A percentile compares a stretch with the other conserved stretches of the same genome.
Conservation (phyloP, 2,113 vertebrate genomes). For the Myrmecophaga tridactyla region DNA sequence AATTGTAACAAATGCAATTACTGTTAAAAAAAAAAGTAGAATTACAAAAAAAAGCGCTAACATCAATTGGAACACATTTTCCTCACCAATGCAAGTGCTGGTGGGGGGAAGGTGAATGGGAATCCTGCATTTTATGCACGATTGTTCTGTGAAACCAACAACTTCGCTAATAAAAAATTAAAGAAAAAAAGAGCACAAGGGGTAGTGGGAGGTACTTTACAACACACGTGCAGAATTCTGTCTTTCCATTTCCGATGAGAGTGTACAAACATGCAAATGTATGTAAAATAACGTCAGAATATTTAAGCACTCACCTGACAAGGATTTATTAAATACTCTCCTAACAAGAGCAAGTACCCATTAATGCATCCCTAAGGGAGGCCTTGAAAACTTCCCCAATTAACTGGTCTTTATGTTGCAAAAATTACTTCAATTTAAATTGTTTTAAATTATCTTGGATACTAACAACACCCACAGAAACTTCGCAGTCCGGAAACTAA, state of each 20-base stretch:
- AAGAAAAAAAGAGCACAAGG: too few species aligned
- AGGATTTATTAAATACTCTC: background rate
- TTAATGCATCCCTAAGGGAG: background rate
- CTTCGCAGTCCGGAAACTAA: slow-evolving; percentile 13
- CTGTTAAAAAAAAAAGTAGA: too few species aligned
- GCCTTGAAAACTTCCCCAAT: background rate
- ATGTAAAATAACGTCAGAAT: background rate
- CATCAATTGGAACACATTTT: too few species aligned
- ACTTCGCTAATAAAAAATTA: too few species aligned
- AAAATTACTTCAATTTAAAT: background rate
- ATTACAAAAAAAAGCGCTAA: too few species aligned
- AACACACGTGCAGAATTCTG: background rate
- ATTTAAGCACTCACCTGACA: background rate
- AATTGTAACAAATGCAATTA: too few species aligned
- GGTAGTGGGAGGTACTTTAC: background rate
- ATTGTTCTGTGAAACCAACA: too few species aligned
- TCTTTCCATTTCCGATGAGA: background rate
- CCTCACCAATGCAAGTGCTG: too few species aligned
- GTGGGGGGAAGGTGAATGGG: too few species aligned
- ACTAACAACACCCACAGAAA: background rate
- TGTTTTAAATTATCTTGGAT: slow-evolving; percentile 18
- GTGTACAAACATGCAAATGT: background rate
- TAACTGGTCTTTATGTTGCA: background rate
- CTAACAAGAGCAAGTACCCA: background rate
- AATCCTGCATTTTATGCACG: too few species aligned